These are phyloP conservation scores for Cacatua alba DNA, from an alignment of 2,113 vertebrate species.

Conservation along the genomic window DNA sequence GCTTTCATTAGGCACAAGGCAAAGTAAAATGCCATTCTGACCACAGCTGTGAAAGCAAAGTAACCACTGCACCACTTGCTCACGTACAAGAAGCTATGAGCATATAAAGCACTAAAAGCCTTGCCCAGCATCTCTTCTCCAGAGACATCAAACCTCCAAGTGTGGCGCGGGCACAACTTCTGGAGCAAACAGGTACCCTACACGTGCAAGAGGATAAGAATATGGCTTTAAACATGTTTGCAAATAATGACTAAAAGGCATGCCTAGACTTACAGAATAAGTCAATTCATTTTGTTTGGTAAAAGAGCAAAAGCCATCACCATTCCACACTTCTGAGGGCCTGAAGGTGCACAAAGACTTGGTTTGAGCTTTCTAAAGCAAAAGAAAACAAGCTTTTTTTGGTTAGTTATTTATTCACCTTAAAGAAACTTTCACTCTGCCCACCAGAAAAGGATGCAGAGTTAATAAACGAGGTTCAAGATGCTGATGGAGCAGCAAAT, in stretches of 20 bases:
- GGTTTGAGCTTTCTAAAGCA: not conserved
- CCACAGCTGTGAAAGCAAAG: not conserved
- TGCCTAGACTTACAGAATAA: not conserved
- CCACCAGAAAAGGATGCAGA: not conserved
- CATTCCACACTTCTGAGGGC: not conserved
- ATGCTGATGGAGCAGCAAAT: not conserved
- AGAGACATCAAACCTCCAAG: not conserved
- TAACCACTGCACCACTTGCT: not conserved
- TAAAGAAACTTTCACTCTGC: not conserved
- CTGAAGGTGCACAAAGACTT: not conserved
- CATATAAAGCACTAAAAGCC: not conserved
- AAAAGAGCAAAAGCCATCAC: not conserved
- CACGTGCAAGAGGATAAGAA: not conserved
- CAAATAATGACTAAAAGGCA: not conserved
- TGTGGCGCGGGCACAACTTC: not conserved
- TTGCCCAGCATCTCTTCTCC: not conserved
- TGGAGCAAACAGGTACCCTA: not conserved
- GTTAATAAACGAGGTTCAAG: not conserved
- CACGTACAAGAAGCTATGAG: not conserved
- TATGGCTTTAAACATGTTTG: not conserved
- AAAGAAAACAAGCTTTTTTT: not conserved
- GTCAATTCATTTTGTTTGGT: not conserved
- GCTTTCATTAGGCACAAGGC: not conserved
- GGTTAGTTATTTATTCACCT: not conserved
- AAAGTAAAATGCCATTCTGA: not conserved